A percentile compares a stretch with the other conserved stretches of the same genome.
phyloP scores from a whole-genome alignment of 2,113 vertebrate species.

The Origma solitaria region DNA sequence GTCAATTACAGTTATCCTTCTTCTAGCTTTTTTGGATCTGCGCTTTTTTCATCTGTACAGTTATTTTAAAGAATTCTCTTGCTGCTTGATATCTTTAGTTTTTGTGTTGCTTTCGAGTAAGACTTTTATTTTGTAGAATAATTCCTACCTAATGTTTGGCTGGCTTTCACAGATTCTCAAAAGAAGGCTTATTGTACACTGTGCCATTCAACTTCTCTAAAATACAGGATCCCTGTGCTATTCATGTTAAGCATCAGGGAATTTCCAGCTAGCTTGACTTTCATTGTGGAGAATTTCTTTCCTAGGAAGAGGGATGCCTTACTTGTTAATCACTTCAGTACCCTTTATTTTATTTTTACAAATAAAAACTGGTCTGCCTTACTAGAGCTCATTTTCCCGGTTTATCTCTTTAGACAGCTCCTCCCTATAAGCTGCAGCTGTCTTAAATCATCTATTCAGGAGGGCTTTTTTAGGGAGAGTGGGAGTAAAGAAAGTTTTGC shows the following conservation, averaged over 20 bases:
- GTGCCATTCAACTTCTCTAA: background rate
- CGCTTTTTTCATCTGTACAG: background rate
- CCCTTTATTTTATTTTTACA: background rate
- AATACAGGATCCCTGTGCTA: background rate
- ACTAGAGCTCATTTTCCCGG: background rate
- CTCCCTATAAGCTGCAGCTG: conserved; percentile 8
- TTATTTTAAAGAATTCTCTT: background rate
- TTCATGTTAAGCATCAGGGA: conserved; percentile 5
- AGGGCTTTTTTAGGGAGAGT: background rate
- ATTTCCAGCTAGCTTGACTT: background rate
- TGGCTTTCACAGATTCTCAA: background rate
- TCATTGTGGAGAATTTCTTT: background rate
- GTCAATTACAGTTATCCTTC: background rate
- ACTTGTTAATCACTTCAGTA: background rate
- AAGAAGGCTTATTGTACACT: background rate
- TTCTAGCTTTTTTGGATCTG: background rate
- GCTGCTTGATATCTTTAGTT: background rate
- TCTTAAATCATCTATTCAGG: conserved; percentile 13
- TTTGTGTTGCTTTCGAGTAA: background rate
- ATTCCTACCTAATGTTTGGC: background rate
- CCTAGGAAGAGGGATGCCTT: background rate
- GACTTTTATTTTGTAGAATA: conserved; percentile 1
- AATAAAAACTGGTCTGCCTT: background rate
- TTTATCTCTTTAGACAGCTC: conserved; percentile 12
- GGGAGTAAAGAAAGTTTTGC: background rate